Base-by-base conservation (phyloP, 2,797 vertebrate species). In the Rousettus madagascariensis region DNA sequence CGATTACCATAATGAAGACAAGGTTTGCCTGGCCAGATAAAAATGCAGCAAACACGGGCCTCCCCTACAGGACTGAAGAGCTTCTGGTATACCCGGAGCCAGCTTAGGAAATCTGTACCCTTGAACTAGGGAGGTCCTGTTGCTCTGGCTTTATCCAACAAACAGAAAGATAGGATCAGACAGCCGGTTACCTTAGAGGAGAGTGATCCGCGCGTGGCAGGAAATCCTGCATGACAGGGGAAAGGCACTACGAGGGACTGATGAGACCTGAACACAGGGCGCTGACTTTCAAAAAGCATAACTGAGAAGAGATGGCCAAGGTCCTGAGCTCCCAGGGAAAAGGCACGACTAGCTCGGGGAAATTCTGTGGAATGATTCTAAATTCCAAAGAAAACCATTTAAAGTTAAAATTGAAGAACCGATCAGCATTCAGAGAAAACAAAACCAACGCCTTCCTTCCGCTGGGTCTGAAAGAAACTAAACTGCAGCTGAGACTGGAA, bases 321-420 rank as follows among this genome's bases (percentile, higher is more conserved):
- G 63, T 78, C 69, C 43, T 82, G 4, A 30, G 33, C 10, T 78
- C 15, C 33, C 55, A 72, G 57, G 36, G 49, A 55, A 77, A 66
- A 69, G 10, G 20, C 65, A 51, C 77, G 46, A 71, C 28, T 59
- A 77, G 17, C 13, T 85, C 17, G 80, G 49, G 20, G 16, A 82
- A 86, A 59, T 83, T 89, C n/a, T 90, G 68, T 63, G 63, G n/a
- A 94, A 55, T 82, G 26, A 71, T 74, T 82, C 51, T 68, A 68
- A 82, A 69, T 26, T 28, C n/a, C 43, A 68, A n/a, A 69, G 53
- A 72, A 63, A 91, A 71, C 16, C 74, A 17, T 90, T 93, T 79
- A 79, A 75, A 80, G 61, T 74, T 68, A 72, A 84, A 91, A 87
- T 8, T 82, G 53, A 86, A 88, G 10, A 38, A 79, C 10, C 61